Evolutionary conservation across 1,140 invertebrate genomes (phyloP).

Genomic region (Drosophila erecta): DNA sequence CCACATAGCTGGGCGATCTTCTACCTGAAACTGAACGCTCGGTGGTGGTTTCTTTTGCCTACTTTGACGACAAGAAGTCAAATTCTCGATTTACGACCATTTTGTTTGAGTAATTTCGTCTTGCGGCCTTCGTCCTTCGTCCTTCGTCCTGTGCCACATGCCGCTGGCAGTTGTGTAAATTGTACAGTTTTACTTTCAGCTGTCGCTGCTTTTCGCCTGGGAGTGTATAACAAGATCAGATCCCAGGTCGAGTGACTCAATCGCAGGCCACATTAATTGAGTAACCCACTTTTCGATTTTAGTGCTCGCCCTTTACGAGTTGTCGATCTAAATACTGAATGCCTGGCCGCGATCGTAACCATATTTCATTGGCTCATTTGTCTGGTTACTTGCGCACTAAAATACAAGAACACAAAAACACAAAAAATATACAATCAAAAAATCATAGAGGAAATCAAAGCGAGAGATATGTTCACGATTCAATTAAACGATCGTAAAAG

Average conservation of each 20-base stretch:
- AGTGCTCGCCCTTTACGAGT: slow-evolving; percentile 36
- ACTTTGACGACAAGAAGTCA: slow-evolving; percentile 83
- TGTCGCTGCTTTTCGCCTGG: slow-evolving; percentile 32
- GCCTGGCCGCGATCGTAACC: slow-evolving; percentile 33
- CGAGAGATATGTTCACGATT: slow-evolving; percentile 72
- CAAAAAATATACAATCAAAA: slow-evolving; percentile 3
- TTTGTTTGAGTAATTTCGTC: slow-evolving; percentile 82
- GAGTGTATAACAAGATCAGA: slow-evolving; percentile 27
- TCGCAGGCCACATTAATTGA: slow-evolving; percentile 40
- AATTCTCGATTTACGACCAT: slow-evolving; percentile 84
- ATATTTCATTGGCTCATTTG: slow-evolving; percentile 73
- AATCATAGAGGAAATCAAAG: slow-evolving; percentile 30
- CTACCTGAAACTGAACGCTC: slow-evolving; percentile 64
- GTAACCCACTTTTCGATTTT: slow-evolving; percentile 16
- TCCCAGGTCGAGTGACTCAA: slow-evolving; percentile 48
- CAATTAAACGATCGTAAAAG: slow-evolving; percentile 78
- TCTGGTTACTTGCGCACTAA: slow-evolving; percentile 40
- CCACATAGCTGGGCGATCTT: slow-evolving; percentile 5
- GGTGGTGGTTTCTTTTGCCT: slow-evolving; percentile 75
- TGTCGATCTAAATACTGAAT: slow-evolving; percentile 65
- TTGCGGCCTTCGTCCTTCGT: slow-evolving; percentile 17
- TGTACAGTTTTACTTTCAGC: slow-evolving; percentile 81
- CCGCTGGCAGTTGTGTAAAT: slow-evolving; percentile 64
- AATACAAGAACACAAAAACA: slow-evolving; percentile 16
- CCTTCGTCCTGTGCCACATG: slow-evolving; percentile 45